phyloP scores from a whole-genome alignment of 2,888 invertebrate species.

The Netelia inedita region DNA sequence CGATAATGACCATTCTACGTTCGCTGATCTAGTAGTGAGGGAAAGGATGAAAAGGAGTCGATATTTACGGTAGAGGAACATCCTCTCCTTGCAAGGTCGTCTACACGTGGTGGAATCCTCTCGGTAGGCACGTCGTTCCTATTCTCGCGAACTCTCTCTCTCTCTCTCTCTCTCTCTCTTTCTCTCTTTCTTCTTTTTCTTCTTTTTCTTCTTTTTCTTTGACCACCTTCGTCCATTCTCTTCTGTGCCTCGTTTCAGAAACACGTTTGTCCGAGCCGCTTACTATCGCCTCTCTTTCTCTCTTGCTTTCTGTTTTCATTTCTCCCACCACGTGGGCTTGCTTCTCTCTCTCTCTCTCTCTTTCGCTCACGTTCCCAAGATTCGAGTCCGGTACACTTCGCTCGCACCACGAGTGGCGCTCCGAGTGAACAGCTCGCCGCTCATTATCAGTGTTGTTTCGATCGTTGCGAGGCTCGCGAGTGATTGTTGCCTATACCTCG shows the following conservation, averaged over 20 bases:
- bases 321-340: slow-evolving; percentile 61
- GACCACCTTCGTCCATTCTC: slow-evolving; percentile 51
- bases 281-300: slow-evolving; percentile 51
- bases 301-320: slow-evolving; percentile 56
- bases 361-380: slow-evolving; percentile 13
- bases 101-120: slow-evolving; percentile 54
- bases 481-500: slow-evolving; percentile 50
- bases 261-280: slow-evolving; percentile 54
- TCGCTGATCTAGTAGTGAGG: neutral
- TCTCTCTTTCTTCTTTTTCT: too few relatives aligned
- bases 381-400: slow-evolving; percentile 54
- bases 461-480: slow-evolving; percentile 68
- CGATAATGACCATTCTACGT: too few relatives aligned
- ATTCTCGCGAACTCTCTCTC: slow-evolving; percentile 52
- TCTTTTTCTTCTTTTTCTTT: slow-evolving; percentile 25
- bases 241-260: slow-evolving; percentile 40
- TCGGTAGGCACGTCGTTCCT: slow-evolving; percentile 55
- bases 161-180: too few relatives aligned
- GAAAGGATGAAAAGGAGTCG: slow-evolving; percentile 11
- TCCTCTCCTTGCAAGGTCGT: slow-evolving; percentile 67
- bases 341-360: slow-evolving; percentile 39
- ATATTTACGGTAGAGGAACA: slow-evolving; percentile 37
- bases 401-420: slow-evolving; percentile 65
- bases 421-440: slow-evolving; percentile 64
- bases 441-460: slow-evolving; percentile 73